Evolutionary conservation across 2,797 vertebrate genomes (phyloP).

Genomic region (Protosalanx chinensis): DNA sequence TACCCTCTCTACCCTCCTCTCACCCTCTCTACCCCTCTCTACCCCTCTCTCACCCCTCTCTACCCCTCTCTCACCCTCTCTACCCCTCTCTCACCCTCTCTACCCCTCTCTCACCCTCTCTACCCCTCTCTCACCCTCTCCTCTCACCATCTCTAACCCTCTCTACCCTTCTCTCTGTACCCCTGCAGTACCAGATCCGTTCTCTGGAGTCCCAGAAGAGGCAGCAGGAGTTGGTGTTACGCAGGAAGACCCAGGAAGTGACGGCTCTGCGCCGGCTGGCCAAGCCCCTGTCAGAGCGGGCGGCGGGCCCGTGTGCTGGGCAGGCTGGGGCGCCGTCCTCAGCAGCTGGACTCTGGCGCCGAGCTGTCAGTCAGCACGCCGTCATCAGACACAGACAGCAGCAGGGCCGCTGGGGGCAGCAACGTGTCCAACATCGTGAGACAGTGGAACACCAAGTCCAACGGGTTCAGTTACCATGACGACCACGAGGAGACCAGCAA

Average conservation of each 20-base stretch:
- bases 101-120: background rate
- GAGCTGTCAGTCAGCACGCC: slow-evolving; percentile 87
- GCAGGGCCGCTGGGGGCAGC: slow-evolving; percentile 48
- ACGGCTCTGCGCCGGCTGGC: slow-evolving; percentile 87
- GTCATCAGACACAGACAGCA: slow-evolving; percentile 83
- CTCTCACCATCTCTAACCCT: background rate
- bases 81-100: background rate
- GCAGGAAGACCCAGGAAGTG: slow-evolving; percentile 96
- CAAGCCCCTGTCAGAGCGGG: slow-evolving; percentile 92
- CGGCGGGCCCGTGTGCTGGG: slow-evolving; percentile 74
- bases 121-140: background rate
- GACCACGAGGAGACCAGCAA: slow-evolving; percentile 70
- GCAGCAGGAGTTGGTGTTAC: slow-evolving; percentile 92
- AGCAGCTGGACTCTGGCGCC: slow-evolving; percentile 80
- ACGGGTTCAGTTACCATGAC: slow-evolving; percentile 78
- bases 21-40: background rate
- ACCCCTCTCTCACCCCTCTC: background rate
- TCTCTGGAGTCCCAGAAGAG: slow-evolving; percentile 94
- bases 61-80: no score
- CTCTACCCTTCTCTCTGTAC: background rate
- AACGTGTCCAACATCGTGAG: slow-evolving; percentile 88
- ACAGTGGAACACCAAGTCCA: slow-evolving; percentile 94
- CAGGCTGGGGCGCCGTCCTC: slow-evolving; percentile 55
- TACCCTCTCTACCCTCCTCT: no score
- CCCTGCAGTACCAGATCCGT: slow-evolving; percentile 88